Evolutionary conservation across 2,797 vertebrate species (phyloP), one percentile per base, ranked within the genome.

Genomic region (Vultur gryphus): DNA sequence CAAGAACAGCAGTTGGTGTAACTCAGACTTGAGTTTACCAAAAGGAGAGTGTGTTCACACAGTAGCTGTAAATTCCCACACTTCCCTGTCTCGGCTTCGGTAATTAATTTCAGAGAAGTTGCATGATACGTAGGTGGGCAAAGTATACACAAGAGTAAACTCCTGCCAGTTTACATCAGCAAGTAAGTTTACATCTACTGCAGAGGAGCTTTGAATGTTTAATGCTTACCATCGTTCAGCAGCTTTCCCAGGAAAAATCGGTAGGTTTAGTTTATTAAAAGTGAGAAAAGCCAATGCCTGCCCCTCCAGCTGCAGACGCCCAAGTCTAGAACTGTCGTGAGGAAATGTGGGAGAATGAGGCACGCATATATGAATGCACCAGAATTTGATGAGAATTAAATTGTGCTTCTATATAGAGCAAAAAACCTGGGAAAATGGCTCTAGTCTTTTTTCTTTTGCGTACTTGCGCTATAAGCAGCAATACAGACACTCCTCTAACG

Each of bases 351-450:
- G 14, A 59, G 39, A 23, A 65, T 0, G 3, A 35, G 13, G 24
- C 49, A 33, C 1, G 0, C 2, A 0, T 4, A 33, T 5, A 13
- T 1, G 6, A 62, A 13, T 0, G 9, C 14, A 6, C 9, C 49
- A 41, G 18, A 29, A 44, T 14, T 49, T 13, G 10, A 52, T 18
- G 19, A 39, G 44, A 84, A 44, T 4, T 35, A 15, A 11, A 7
- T 20, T 48, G 31, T 52, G 15, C 23, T 57, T 78, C 35, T 15
- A 1, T 6, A 3, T 2, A 9, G 7, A 55, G 17, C 10, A 61
- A 33, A 51, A 33, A 28, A 8, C 0, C 9, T 28, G 9, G 7
- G 4, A 44, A 55, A 52, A 15, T 8, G 16, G 14, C 18, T 24
- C 2, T 8, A 11, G 10, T 4, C 3, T 39, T 35, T 29, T 12